A percentile compares a stretch with the other conserved stretches of the same genome.
Evolutionary conservation across 2,113 vertebrate genomes (phyloP).

Genomic region (Monarcha castaneiventris): DNA sequence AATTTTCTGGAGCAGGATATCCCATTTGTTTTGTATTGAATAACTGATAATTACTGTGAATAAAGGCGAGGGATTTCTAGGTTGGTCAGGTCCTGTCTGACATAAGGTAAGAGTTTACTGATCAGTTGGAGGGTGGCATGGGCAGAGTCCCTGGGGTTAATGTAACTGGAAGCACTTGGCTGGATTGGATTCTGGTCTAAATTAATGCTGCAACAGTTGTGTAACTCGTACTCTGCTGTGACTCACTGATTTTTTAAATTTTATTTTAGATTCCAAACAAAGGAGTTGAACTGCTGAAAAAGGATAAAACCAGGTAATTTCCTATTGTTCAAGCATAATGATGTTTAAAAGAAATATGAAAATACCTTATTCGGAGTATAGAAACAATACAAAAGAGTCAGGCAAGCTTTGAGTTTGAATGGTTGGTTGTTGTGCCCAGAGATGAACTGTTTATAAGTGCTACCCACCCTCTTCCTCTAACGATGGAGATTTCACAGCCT

Average conservation of each 20-base stretch:
- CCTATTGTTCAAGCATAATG: not conserved
- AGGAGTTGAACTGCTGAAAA: constrained; percentile 79
- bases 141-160: not conserved
- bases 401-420: not conserved
- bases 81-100: not conserved
- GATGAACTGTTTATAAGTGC: not conserved
- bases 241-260: not conserved
- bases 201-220: not conserved
- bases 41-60: not conserved
- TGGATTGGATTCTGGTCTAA: not conserved
- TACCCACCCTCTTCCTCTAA: not conserved
- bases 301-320: constrained; percentile 82
- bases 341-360: not conserved
- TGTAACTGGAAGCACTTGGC: not conserved
- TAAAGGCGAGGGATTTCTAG: not conserved
- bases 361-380: not conserved
- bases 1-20: not conserved
- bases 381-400: not conserved
- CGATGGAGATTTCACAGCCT: not conserved
- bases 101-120: not conserved
- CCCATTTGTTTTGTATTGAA: not conserved
- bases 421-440: not conserved
- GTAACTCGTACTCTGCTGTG: not conserved
- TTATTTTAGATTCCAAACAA: constrained; percentile 79
- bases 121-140: not conserved